These are phyloP conservation scores for Drosophila monieri DNA, from an alignment of 2,888 invertebrate genomes.

Conservation along the genomic window DNA sequence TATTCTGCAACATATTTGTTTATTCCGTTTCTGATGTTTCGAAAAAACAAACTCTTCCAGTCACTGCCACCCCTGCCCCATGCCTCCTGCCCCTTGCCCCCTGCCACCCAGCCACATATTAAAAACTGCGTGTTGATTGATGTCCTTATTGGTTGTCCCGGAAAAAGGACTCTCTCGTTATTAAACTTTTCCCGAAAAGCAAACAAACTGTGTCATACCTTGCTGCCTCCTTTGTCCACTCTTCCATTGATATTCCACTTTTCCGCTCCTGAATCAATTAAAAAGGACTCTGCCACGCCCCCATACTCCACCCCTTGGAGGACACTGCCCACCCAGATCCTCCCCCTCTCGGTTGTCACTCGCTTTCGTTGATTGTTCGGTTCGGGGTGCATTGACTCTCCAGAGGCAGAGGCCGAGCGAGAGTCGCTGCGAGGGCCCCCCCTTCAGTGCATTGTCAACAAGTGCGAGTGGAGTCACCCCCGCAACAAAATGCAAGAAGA, in stretches of 20 bases:
- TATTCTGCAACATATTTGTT: no score
- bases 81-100: no score
- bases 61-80: no score
- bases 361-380: no score
- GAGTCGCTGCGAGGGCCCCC: no score
- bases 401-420: no score
- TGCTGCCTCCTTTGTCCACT: not conserved
- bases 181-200: not conserved
- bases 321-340: no score
- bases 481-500: slow-evolving; percentile 8
- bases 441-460: slow-evolving; percentile 51
- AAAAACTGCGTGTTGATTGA: not conserved
- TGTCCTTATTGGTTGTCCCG: not conserved
- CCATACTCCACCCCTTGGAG: no score
- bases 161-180: not conserved
- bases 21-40: not conserved
- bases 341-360: no score
- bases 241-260: slow-evolving; percentile 11
- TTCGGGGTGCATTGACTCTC: no score
- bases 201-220: not conserved
- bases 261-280: not conserved
- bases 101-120: not conserved
- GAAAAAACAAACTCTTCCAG: not conserved
- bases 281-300: no score
- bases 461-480: slow-evolving; percentile 41